Percentiles rank a stretch among this genome's conserved stretches.
phyloP scores from a whole-genome alignment of 2,113 vertebrate genomes.

The Chitala chitala region DNA sequence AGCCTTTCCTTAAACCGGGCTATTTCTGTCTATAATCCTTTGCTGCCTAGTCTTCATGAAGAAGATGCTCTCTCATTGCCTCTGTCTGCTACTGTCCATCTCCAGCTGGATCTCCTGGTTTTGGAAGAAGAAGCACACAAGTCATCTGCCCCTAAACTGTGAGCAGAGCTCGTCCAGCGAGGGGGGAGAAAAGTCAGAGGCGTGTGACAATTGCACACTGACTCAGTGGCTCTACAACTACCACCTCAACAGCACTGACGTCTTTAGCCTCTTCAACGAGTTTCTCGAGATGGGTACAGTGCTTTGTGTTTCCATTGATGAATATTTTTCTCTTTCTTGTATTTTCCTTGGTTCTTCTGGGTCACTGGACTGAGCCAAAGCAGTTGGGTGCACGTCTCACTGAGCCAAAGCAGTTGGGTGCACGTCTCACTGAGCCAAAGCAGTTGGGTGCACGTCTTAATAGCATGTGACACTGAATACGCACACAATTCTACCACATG shows the following conservation, averaged over 20 bases:
- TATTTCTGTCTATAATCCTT: too few species aligned
- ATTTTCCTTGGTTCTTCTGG: background rate
- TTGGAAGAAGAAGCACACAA: conserved; percentile 13
- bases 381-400: too few species aligned
- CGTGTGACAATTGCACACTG: conserved; percentile 57
- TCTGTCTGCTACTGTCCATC: background rate
- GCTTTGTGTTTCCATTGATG: too few species aligned
- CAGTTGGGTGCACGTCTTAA: too few species aligned
- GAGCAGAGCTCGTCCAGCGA: conserved; percentile 48
- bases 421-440: too few species aligned
- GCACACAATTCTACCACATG: too few species aligned
- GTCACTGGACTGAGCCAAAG: too few species aligned
- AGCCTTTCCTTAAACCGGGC: too few species aligned
- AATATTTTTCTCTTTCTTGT: background rate
- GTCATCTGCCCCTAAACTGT: conserved; percentile 56
- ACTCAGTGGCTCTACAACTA: conserved; percentile 74
- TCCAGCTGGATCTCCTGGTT: conserved; percentile 61
- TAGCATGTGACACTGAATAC: too few species aligned
- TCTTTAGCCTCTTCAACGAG: conserved; percentile 84
- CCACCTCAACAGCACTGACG: conserved; percentile 55
- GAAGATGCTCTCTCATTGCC: background rate
- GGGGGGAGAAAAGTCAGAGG: conserved; percentile 24
- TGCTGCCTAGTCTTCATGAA: background rate
- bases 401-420: too few species aligned
- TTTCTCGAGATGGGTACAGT: conserved; percentile 94